These are phyloP conservation scores for Thalassoma bifasciatum DNA, from an alignment of 2,113 vertebrate genomes.

Conservation along the genomic window DNA sequence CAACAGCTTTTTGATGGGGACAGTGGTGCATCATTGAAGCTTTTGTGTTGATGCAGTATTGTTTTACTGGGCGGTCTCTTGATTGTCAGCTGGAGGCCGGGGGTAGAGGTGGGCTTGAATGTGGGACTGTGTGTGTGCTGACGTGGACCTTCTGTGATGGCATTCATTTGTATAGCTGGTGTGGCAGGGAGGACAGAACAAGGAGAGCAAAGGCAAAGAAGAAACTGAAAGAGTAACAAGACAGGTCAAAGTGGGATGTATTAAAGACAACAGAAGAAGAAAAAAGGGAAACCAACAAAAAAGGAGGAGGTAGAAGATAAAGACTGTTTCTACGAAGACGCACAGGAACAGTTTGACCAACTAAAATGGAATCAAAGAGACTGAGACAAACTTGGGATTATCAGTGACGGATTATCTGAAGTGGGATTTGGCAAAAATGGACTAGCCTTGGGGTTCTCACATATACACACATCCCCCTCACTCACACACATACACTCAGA, in stretches of 20 bases:
- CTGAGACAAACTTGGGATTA: constrained; percentile 70
- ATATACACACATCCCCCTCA: constrained; percentile 10
- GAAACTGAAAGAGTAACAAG: constrained; percentile 1
- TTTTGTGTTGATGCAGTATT: constrained; percentile 64
- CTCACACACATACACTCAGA: constrained; percentile 23
- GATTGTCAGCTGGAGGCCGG: constrained; percentile 71
- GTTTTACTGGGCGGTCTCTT: constrained; percentile 51
- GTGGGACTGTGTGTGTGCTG: constrained; percentile 67
- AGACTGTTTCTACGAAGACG: neutral
- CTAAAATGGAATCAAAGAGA: constrained; percentile 65
- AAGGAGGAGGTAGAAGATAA: neutral
- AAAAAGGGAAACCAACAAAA: neutral
- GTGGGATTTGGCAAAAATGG: constrained; percentile 66
- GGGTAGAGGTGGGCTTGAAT: constrained; percentile 24
- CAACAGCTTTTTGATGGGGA: constrained; percentile 46
- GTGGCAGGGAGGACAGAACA: constrained; percentile 35
- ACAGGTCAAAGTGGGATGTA: constrained; percentile 3
- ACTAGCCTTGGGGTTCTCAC: constrained; percentile 51
- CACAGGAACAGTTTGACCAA: neutral
- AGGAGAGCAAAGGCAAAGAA: constrained; percentile 19
- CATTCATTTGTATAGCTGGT: constrained; percentile 65
- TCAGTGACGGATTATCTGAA: constrained; percentile 53
- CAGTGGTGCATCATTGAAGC: constrained; percentile 40
- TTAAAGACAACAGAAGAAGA: neutral
- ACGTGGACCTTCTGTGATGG: constrained; percentile 72